Evolutionary conservation across 2,113 vertebrate genomes (phyloP).

Genomic region (Chaetodon auriga): DNA sequence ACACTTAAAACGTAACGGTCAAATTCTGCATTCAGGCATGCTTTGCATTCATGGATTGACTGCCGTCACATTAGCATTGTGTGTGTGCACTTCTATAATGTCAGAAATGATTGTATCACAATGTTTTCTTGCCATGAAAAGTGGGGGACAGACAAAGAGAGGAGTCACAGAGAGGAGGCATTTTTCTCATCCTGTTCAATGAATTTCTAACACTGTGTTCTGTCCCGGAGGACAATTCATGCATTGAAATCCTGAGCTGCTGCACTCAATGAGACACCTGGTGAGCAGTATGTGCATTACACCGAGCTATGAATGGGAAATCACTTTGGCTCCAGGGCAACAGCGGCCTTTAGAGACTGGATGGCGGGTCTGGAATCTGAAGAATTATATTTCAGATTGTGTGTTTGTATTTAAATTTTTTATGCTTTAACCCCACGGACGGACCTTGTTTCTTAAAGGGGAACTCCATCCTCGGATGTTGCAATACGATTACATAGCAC

Average conservation of each 20-base stretch:
- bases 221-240: conserved; percentile 65
- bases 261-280: conserved; percentile 75
- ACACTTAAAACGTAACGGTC: neutral
- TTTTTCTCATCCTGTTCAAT: conserved; percentile 57
- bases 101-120: neutral
- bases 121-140: conserved; percentile 15
- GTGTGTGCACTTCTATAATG: neutral
- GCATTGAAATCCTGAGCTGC: conserved; percentile 62
- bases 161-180: conserved; percentile 37
- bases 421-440: neutral
- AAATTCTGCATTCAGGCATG: neutral
- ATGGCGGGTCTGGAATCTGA: conserved; percentile 36
- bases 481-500: too few species aligned
- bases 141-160: conserved; percentile 38
- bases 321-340: conserved; percentile 30
- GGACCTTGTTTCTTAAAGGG: neutral
- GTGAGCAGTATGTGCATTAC: conserved; percentile 71
- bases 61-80: neutral
- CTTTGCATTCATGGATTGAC: conserved; percentile 1
- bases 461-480: neutral
- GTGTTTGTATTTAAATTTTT: neutral
- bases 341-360: conserved; percentile 32
- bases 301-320: conserved; percentile 48
- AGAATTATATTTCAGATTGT: neutral
- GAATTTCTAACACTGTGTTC: conserved; percentile 63